These are phyloP conservation scores for Athalia circularis DNA, from an alignment of 2,888 invertebrate genomes.

Conservation along the genomic window DNA sequence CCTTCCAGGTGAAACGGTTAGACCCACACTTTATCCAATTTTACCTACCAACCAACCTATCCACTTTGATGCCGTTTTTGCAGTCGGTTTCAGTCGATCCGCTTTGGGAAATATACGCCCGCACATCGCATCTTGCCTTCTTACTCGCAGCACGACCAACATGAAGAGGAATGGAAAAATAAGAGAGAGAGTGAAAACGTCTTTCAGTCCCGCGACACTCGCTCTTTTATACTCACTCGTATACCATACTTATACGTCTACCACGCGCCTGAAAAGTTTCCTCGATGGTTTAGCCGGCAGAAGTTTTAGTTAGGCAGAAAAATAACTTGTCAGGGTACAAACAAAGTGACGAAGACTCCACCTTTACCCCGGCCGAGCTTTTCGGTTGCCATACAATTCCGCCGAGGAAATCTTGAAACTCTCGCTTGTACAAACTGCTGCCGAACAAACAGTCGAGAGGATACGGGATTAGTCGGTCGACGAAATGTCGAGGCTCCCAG, in stretches of 20 bases:
- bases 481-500: constrained; percentile 11
- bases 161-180: background rate
- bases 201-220: background rate
- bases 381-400: background rate
- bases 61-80: too few relatives aligned
- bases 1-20: too few relatives aligned
- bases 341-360: constrained; percentile 21
- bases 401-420: constrained; percentile 22
- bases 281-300: background rate
- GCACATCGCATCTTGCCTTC: background rate
- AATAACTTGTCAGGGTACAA: constrained; percentile 27
- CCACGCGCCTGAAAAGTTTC: background rate
- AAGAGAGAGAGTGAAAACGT: background rate
- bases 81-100: too few relatives aligned
- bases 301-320: constrained; percentile 11
- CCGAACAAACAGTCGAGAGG: background rate
- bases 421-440: background rate
- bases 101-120: too few relatives aligned
- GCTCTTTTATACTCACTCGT: background rate
- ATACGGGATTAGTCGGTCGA: constrained; percentile 24
- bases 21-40: too few relatives aligned
- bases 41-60: too few relatives aligned
- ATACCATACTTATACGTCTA: background rate
- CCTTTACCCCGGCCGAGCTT: background rate
- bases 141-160: background rate